Percentiles rank a stretch among this genome's conserved stretches.
Conservation (phyloP, 2,113 vertebrate species). For the Nesoenas mayeri region DNA sequence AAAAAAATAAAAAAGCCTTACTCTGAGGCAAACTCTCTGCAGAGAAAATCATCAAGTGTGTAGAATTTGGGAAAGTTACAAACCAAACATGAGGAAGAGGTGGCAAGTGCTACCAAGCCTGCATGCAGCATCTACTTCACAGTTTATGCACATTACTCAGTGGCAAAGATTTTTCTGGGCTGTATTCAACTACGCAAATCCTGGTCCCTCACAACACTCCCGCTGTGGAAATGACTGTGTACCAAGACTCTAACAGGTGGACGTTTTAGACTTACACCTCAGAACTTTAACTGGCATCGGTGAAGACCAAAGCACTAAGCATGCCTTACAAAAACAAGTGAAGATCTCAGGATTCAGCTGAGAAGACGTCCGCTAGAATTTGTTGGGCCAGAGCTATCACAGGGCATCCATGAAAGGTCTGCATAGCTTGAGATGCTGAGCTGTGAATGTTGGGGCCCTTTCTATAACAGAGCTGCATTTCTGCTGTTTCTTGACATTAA, state of each 20-base stretch:
- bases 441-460: not conserved
- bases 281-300: not conserved
- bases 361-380: not conserved
- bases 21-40: no score
- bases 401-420: not conserved
- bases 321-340: rapidly evolving
- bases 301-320: not conserved
- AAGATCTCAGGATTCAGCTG: not conserved
- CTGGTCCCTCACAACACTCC: not conserved
- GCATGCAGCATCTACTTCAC: not conserved
- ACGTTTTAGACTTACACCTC: not conserved
- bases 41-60: no score
- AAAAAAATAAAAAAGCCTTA: no score
- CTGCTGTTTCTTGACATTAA: not conserved
- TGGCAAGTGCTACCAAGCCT: no score
- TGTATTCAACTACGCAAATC: not conserved
- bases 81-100: no score
- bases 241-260: not conserved
- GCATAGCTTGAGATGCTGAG: not conserved
- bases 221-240: not conserved
- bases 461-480: not conserved
- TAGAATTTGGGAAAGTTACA: no score
- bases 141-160: not conserved
- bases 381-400: not conserved
- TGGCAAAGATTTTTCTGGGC: not conserved